Evolutionary conservation across 2,797 vertebrate species (phyloP).

Genomic region (Artibeus jamaicensis): DNA sequence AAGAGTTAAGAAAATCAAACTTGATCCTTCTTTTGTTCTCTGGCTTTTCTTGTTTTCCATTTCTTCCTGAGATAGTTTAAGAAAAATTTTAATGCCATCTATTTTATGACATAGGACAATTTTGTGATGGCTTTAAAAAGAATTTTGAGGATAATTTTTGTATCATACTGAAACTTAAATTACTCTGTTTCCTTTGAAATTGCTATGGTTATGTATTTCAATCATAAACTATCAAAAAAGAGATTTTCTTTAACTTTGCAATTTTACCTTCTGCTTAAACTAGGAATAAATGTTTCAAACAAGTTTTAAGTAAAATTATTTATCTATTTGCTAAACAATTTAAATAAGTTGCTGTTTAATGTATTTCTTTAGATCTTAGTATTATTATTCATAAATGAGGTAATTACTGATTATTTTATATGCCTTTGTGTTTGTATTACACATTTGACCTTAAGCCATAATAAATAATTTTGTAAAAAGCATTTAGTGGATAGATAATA

Average conservation of each 20-base stretch:
- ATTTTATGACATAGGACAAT: conserved; percentile 45
- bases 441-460: neutral
- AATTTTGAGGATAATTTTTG: conserved; percentile 62
- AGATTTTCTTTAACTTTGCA: neutral
- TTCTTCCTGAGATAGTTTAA: conserved; percentile 6
- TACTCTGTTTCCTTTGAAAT: conserved; percentile 59
- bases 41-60: neutral
- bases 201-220: conserved; percentile 55
- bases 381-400: neutral
- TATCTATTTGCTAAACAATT: conserved; percentile 23
- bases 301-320: neutral
- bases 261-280: neutral
- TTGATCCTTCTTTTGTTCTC: conserved; percentile 2
- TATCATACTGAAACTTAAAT: conserved; percentile 64
- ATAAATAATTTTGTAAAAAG: conserved; percentile 28
- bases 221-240: conserved; percentile 55
- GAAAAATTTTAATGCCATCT: conserved; percentile 53
- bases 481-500: neutral
- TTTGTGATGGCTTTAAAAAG: conserved; percentile 61
- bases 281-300: neutral
- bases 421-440: neutral
- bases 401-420: neutral
- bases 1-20: conserved; percentile 30
- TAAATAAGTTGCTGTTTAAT: neutral
- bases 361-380: neutral